Conservation (phyloP, 2,888 invertebrate species). For the Drosophila anomalata region DNA sequence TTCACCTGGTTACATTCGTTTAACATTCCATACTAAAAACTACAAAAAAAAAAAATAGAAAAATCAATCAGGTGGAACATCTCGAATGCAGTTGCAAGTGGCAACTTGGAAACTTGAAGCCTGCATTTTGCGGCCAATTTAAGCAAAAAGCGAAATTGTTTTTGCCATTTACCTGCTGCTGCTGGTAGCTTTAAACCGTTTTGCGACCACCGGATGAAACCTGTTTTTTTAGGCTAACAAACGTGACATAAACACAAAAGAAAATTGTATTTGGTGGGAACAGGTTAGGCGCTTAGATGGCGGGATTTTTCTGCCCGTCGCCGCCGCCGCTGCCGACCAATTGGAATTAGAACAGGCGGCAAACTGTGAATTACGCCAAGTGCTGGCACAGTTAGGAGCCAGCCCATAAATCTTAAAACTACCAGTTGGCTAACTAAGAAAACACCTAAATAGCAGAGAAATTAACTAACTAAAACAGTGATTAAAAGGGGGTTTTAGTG, state of each 20-base stretch:
- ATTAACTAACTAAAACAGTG: not conserved
- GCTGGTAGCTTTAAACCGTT: constrained; percentile 12
- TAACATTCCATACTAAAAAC: constrained; percentile 13
- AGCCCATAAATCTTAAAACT: constrained; percentile 39
- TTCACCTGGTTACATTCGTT: constrained; percentile 19
- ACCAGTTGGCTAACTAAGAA: constrained; percentile 24
- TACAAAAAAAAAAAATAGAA: not conserved
- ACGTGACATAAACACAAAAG: constrained; percentile 73
- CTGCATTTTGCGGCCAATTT: constrained; percentile 57
- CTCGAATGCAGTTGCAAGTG: constrained; percentile 14
- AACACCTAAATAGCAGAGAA: not conserved
- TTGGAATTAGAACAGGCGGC: constrained; percentile 72
- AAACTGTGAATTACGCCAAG: constrained; percentile 66
- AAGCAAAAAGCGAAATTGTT: constrained; percentile 68
- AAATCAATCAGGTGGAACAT: constrained; percentile 41
- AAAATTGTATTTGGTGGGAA: constrained; percentile 63
- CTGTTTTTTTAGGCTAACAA: constrained; percentile 61
- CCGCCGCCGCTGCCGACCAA: constrained; percentile 30
- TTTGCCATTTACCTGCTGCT: constrained; percentile 45
- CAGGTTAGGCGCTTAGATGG: constrained; percentile 62
- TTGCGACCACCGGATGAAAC: constrained; percentile 45
- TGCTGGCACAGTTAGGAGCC: constrained; percentile 46
- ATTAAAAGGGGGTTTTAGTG: not conserved
- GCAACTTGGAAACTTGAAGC: constrained; percentile 29
- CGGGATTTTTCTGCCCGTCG: constrained; percentile 1